These are phyloP conservation scores for Dolichopus griseipennis DNA, from an alignment of 2,888 invertebrate species.

Conservation along the genomic window DNA sequence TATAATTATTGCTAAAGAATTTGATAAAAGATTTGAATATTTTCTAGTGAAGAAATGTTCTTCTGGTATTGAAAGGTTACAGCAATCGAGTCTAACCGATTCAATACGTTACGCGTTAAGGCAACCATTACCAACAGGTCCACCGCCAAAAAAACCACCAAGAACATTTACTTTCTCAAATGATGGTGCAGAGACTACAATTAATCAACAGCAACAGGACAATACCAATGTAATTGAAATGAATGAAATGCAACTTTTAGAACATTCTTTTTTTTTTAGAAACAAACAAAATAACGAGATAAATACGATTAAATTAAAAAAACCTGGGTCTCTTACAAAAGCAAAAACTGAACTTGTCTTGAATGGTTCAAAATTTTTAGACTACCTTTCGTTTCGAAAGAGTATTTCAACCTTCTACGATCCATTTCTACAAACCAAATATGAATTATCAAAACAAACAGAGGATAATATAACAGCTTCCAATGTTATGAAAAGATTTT, in stretches of 20 bases:
- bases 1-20: no score
- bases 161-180: conserved; percentile 46
- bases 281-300: conserved; percentile 25
- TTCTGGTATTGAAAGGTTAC: conserved; percentile 30
- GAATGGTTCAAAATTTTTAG: conserved; percentile 24
- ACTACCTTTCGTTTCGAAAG: conserved; percentile 26
- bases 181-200: conserved; percentile 31
- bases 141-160: conserved; percentile 69
- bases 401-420: conserved; percentile 25
- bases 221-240: conserved; percentile 19
- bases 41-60: conserved; percentile 30
- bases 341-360: conserved; percentile 26
- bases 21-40: conserved; percentile 21
- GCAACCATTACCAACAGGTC: conserved; percentile 58
- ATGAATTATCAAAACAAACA: conserved; percentile 17
- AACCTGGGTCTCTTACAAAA: conserved; percentile 21
- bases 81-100: conserved; percentile 41
- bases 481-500: conserved; percentile 19
- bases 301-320: conserved; percentile 14
- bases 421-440: conserved; percentile 18
- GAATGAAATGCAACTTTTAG: conserved; percentile 24
- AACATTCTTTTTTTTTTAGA: conserved; percentile 29
- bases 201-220: conserved; percentile 15
- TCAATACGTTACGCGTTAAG: conserved; percentile 57
- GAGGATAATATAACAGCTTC: conserved; percentile 18